Evolutionary conservation across 2,113 vertebrate species (phyloP), one percentile per base, ranked within the genome.

Genomic region (Dolichallabes microphthalmus): DNA sequence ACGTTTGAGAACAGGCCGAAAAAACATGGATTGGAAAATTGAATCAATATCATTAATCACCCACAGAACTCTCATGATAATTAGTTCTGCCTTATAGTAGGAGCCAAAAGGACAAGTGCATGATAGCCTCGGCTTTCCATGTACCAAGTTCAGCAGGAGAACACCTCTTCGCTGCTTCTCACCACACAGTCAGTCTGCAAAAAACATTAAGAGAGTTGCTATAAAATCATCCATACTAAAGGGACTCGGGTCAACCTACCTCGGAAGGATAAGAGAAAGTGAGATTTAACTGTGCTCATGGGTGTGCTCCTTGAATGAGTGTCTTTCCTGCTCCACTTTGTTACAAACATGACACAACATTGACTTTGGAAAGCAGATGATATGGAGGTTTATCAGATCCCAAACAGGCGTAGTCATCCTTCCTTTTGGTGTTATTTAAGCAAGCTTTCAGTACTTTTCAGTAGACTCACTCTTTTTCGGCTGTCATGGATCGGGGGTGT

Each of bases 1-100:
- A 93, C 92, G 88, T 94, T 91, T 92, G 89, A 88, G 68, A 69
- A 64, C 58, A 69, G 55, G 39, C 89, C 91, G 90, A 92, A 93
- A 45, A 92, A 94, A 94, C 89, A 92, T 88, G 86, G 86, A 92
- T 92, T 91, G 92, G 93, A 93, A 94, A 94, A 93, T 91, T 92
- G 89, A 94, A 94, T 94, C 93, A 94, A 95, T 94, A 93, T 94
- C 93, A 95, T 95, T 93, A 94, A 94, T 95, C 94, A 95, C 87
- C 78, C 86, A 66, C 90, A 93, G 91, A 92, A 94, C 92, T 94
- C 90, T 91, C 87, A 91, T 90, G 93, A 93, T 94, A 93, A 93
- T 92, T 90, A 88, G 91, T 90, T 93, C 93, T 95, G 94, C 89
- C 94, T 94, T 93, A 91, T 87, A 95, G 94, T 94, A 94, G 83